Percentiles rank a stretch among this genome's conserved stretches.
phyloP scores from a whole-genome alignment of 2,888 invertebrate genomes.

The Cephonodes hylas region DNA sequence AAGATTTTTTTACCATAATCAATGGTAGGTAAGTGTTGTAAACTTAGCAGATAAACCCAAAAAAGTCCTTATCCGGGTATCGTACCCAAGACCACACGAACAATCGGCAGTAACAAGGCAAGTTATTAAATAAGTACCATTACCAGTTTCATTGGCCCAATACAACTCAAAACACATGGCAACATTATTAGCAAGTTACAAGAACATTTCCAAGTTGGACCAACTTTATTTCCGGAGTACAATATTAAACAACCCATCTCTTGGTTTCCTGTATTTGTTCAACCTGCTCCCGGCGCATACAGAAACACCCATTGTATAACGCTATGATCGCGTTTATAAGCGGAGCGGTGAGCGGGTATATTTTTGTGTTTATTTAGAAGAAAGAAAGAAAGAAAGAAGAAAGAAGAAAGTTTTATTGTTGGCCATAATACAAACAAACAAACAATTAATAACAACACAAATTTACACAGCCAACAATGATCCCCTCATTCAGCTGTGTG shows the following conservation, averaged over 20 bases:
- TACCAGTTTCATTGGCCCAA: neutral
- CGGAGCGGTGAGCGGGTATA: neutral
- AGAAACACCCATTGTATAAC: neutral
- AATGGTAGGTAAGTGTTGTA: no score
- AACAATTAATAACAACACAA: no score
- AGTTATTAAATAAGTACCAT: neutral
- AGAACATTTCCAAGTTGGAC: neutral
- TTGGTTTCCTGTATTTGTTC: constrained; percentile 6
- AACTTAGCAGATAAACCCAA: no score
- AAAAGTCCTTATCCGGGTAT: no score
- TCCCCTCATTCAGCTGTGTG: no score
- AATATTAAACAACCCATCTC: constrained; percentile 17
- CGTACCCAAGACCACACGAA: no score
- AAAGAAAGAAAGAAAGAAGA: neutral
- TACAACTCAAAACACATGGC: neutral
- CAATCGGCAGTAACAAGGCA: no score
- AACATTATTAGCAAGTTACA: constrained; percentile 7
- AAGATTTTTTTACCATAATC: no score
- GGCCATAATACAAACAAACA: no score
- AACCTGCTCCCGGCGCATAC: constrained; percentile 12
- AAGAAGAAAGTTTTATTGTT: no score
- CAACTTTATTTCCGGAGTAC: constrained; percentile 11
- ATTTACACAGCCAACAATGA: no score
- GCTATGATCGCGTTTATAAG: neutral
- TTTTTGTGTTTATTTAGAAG: neutral